phyloP scores from a whole-genome alignment of 2,888 invertebrate genomes.

The Scrobipalpa atriplicella region DNA sequence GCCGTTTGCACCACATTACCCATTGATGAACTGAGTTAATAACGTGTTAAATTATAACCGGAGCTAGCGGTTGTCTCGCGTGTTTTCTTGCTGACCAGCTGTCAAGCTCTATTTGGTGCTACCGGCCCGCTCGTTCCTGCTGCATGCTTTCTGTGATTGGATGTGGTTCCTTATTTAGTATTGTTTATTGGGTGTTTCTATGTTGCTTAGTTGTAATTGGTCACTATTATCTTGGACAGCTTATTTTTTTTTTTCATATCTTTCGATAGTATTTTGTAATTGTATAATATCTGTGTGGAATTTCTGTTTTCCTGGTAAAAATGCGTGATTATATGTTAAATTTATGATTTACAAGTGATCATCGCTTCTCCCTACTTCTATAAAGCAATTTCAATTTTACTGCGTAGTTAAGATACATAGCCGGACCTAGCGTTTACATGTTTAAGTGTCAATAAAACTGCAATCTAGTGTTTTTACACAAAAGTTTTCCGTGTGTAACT shows the following conservation, averaged over 20 bases:
- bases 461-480: constrained; percentile 17
- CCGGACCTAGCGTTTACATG: not conserved
- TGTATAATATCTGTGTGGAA: too few species aligned
- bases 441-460: constrained; percentile 24
- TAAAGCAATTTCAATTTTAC: not conserved
- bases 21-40: constrained; percentile 36
- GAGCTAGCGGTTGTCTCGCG: constrained; percentile 4
- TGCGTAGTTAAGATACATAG: not conserved
- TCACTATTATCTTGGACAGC: too few species aligned
- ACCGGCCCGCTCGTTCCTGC: constrained; percentile 22
- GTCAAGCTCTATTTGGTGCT: constrained; percentile 34
- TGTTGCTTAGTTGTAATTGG: not conserved
- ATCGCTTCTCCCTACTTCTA: not conserved
- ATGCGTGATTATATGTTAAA: too few species aligned
- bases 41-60: constrained; percentile 39
- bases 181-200: not conserved
- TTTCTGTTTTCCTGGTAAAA: too few species aligned
- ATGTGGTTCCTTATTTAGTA: constrained; percentile 8
- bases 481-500: constrained; percentile 12
- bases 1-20: constrained; percentile 17
- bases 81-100: constrained; percentile 23
- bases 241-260: too few species aligned
- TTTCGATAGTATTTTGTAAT: not conserved
- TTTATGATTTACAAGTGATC: not conserved
- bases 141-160: not conserved